These are phyloP conservation scores for Drosophila lowei DNA, from an alignment of 1,140 invertebrate genomes.

Conservation along the genomic window DNA sequence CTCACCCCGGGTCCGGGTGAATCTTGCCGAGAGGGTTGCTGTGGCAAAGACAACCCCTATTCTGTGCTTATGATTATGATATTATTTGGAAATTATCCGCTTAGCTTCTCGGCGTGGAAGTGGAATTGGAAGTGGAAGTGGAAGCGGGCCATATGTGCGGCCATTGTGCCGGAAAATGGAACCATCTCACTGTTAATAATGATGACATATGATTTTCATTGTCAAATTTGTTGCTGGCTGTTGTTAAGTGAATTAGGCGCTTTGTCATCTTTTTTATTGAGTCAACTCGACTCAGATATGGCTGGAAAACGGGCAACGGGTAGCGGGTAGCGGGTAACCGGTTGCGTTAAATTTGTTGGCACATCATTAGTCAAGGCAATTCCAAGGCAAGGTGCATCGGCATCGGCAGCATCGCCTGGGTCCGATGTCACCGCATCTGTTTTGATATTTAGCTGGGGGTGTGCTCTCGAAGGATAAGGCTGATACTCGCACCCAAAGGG, in stretches of 20 bases:
- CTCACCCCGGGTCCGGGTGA: slow-evolving; percentile 15
- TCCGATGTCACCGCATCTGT: slow-evolving; percentile 65
- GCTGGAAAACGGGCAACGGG: background rate
- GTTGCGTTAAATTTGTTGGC: slow-evolving; percentile 82
- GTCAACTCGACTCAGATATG: slow-evolving; percentile 50
- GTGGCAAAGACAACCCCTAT: slow-evolving; percentile 31
- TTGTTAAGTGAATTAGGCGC: slow-evolving; percentile 78
- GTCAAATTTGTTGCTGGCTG: slow-evolving; percentile 68
- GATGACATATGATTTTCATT: slow-evolving; percentile 83
- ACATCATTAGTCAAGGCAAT: slow-evolving; percentile 77
- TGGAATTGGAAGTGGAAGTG: slow-evolving; percentile 21
- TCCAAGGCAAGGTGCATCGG: slow-evolving; percentile 46
- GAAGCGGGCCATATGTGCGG: slow-evolving; percentile 73
- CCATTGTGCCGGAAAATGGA: slow-evolving; percentile 77
- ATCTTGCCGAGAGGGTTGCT: slow-evolving; percentile 34
- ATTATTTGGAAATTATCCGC: slow-evolving; percentile 83
- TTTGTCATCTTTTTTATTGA: slow-evolving; percentile 70
- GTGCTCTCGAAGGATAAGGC: slow-evolving; percentile 4
- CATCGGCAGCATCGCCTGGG: slow-evolving; percentile 8
- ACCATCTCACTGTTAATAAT: slow-evolving; percentile 83
- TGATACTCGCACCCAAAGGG: slow-evolving; percentile 29
- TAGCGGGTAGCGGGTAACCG: slow-evolving; percentile 42
- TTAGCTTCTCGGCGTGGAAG: slow-evolving; percentile 72
- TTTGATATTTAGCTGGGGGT: slow-evolving; percentile 57
- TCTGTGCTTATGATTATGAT: slow-evolving; percentile 80